Base-by-base conservation (phyloP, 2,888 invertebrate genomes). In the Thereva unica region DNA sequence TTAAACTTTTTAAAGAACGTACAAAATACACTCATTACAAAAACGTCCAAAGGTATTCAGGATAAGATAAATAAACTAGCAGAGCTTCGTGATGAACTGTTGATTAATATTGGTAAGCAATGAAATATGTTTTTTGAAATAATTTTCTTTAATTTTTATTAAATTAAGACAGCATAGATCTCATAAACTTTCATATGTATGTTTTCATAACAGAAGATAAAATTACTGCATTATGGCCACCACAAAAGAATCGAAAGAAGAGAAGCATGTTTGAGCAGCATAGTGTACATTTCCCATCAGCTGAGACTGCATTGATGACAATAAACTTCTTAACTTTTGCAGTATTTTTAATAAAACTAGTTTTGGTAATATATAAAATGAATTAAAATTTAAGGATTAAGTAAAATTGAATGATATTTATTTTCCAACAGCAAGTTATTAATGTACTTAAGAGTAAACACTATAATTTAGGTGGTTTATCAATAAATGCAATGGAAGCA, bases 311-410 rank as follows among this genome's bases (percentile, higher is more conserved):
- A 0, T 82, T 93, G 59, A 88, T 93, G 86, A 89, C 91, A 44
- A 90, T 93, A 71, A 90, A 91, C 34, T 92, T 93, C 77, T 83
- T 93, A 7, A 92, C 92, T 0, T 92, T 93, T 78, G 92, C 92
- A 0, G 92, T 92, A 5, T 93, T 91, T 76, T 84, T 93, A 65
- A 89, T 93, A 59, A 92, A 92, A 81, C 82, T 93, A 42, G 90
- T 93, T 42, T 83, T 92, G 85, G 92, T 92, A 84, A 84, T 84
- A 79, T 34, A 50, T 52, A 42, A 7, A 23, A 42, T 38, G 35
- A 7, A 45, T 3, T n/a, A 37, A 37, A 4, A 9, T 5, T 3
- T 9, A 10, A 35, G 10, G 47, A 57, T 41, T 7, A 41, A 23
- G 38, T 3, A 63, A 56, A 38, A 40, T 35, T 50, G n/a, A 50